Base-by-base conservation (phyloP, 2,797 vertebrate genomes). In the Argentina silus region DNA sequence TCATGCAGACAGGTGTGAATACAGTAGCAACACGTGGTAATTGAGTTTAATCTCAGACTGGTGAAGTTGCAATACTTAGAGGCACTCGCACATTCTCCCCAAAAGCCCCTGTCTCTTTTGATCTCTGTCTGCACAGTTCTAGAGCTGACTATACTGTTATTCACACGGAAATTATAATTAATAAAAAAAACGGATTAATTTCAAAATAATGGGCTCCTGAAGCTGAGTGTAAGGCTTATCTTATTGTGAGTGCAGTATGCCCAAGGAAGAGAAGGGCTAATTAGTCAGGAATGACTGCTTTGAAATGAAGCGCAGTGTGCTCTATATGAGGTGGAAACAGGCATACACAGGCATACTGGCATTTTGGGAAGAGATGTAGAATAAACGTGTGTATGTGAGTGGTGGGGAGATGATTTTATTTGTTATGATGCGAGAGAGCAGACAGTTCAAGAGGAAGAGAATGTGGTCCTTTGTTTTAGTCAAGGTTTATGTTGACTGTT, bases 241-340 rank as follows among this genome's bases (percentile, higher is more conserved):
- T 90, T 89, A 90, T 87, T 90, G 84, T 89, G 74, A 80, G 82
- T 85, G 87, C 85, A 85, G 82, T 43, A 74, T 45, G 86, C 85
- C 88, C 85, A 78, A 77, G 85, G 87, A 83, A 89, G 82, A 83
- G 80, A 83, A 78, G 78, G 87, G 83, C 88, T 92, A 91, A 93
- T 92, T 91, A 92, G 86, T 83, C 78, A 71, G 77, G 77, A 89
- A 89, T 78, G 56, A 86, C 87, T 69, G 84, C 91, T 92, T 92
- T 92, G 91, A 93, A 92, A 93, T 87, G 67, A 85, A 89, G 77
- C 86, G 86, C 89, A 87, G 81, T 83, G 88, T 85, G 21, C 59
- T 79, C 50, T 65, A 78, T 83, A 88, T 90, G 85, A 78, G 87
- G 86, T 85, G 75, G 82, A 80, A 83, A 78, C 83, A 72, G 78